Conservation (phyloP, 2,113 vertebrate genomes). For the Atrichornis clamosus region DNA sequence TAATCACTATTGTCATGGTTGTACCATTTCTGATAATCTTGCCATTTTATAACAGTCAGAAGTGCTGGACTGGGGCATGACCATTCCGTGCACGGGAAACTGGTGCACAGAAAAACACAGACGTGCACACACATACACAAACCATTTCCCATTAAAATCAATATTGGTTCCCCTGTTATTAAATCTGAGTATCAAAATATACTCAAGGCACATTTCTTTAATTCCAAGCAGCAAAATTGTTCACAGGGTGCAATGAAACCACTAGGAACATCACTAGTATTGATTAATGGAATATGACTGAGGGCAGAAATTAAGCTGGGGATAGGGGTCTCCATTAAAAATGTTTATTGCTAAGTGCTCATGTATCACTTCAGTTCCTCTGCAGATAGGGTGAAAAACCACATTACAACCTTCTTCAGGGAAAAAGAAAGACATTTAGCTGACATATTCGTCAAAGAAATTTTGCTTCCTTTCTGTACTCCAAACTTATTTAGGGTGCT, state of each 20-base stretch:
- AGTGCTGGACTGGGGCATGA: neutral
- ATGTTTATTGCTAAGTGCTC: constrained; percentile 60
- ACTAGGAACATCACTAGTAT: neutral
- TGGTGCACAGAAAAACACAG: neutral
- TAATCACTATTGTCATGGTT: neutral
- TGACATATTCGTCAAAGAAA: neutral
- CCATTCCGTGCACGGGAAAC: neutral
- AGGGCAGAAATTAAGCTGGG: constrained; percentile 62
- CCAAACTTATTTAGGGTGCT: constrained; percentile 46
- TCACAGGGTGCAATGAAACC: constrained; percentile 29
- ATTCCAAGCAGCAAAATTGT: constrained; percentile 20
- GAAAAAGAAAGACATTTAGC: constrained; percentile 40
- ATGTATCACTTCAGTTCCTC: constrained; percentile 27
- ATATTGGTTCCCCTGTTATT: constrained; percentile 43
- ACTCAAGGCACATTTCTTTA: constrained; percentile 37
- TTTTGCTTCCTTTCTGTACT: constrained; percentile 20
- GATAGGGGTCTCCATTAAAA: constrained; percentile 64
- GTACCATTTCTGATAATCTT: neutral
- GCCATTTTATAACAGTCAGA: neutral
- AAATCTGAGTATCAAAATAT: constrained; percentile 39
- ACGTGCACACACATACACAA: neutral
- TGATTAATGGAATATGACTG: constrained; percentile 54
- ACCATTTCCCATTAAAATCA: constrained; percentile 40
- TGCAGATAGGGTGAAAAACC: neutral
- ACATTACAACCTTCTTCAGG: constrained; percentile 38